Evolutionary conservation across 1,140 invertebrate species (phyloP).

Genomic region (Delia radicum): DNA sequence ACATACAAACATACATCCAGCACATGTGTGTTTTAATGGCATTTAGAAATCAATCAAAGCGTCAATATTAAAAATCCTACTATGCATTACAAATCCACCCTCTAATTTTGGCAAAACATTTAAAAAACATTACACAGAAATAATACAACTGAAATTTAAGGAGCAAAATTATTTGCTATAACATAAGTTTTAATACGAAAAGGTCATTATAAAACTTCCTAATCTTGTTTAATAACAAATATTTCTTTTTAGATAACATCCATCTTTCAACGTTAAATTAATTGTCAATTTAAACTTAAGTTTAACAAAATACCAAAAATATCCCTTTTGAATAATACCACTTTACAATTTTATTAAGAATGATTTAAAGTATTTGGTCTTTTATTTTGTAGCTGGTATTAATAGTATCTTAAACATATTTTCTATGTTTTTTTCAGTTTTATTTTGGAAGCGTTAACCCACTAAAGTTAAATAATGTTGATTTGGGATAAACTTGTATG

Average conservation of each 20-base stretch:
- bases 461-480: too few species aligned
- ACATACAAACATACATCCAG: neutral
- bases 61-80: neutral
- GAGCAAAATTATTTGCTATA: neutral
- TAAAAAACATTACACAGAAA: neutral
- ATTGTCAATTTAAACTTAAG: conserved; percentile 10
- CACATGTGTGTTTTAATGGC: too few species aligned
- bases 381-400: too few species aligned
- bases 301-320: neutral
- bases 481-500: too few species aligned
- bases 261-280: neutral
- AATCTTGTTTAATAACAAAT: neutral
- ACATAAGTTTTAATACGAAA: neutral
- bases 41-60: neutral
- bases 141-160: neutral
- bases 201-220: neutral
- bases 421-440: neutral
- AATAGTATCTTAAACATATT: too few species aligned
- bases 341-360: too few species aligned
- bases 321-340: neutral
- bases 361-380: neutral
- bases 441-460: too few species aligned
- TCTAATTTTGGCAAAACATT: too few species aligned
- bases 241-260: neutral
- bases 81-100: neutral